Evolutionary conservation across 2,113 vertebrate species (phyloP).

Genomic region (Pseudonaja textilis): DNA sequence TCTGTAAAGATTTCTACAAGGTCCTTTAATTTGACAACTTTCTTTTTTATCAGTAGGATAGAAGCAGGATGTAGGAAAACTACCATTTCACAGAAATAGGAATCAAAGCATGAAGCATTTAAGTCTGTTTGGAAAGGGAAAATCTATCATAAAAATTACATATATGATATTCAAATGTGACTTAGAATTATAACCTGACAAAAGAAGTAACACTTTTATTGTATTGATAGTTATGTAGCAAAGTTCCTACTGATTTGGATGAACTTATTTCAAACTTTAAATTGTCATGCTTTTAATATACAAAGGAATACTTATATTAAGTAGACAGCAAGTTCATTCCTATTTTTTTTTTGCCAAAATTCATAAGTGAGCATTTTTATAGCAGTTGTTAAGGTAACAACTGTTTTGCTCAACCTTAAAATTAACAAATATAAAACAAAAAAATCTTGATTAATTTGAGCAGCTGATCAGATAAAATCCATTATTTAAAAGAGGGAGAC

Average conservation of each 20-base stretch:
- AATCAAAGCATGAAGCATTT: slow-evolving; percentile 35
- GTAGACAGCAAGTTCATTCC: too few relatives aligned
- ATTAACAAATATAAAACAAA: neutral
- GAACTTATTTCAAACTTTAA: neutral
- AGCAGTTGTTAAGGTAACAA: neutral
- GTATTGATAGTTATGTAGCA: neutral
- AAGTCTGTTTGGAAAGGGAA: slow-evolving; percentile 12
- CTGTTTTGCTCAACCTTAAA: neutral
- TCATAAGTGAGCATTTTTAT: neutral
- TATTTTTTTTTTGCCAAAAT: neutral
- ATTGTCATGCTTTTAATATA: neutral
- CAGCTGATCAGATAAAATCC: neutral
- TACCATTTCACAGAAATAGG: slow-evolving; percentile 5
- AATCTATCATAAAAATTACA: neutral
- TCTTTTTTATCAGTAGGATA: slow-evolving; percentile 9
- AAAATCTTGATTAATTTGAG: neutral
- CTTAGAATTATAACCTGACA: slow-evolving; percentile 18
- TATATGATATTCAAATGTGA: neutral
- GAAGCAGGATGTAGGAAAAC: slow-evolving; percentile 17
- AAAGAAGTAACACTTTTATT: neutral
- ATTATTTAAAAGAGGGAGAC: neutral
- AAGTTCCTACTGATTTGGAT: neutral
- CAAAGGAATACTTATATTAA: too few relatives aligned
- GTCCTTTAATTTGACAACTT: slow-evolving; percentile 6
- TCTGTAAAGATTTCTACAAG: neutral